Evolutionary conservation across 2,888 invertebrate species (phyloP).

Genomic region (Sussaba pulchella): DNA sequence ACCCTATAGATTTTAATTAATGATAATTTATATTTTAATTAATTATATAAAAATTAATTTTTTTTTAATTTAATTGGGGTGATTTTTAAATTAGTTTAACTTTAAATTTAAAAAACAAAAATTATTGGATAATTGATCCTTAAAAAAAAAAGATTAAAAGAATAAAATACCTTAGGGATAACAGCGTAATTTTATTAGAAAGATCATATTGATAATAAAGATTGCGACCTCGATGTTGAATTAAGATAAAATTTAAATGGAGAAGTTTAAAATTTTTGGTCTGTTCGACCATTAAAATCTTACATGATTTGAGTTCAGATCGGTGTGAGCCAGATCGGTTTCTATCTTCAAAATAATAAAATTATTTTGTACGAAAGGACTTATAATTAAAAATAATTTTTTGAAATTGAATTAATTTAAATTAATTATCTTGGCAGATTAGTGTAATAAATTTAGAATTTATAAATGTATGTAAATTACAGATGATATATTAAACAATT

Average conservation of each 20-base stretch:
- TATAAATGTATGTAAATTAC: slow-evolving; percentile 86
- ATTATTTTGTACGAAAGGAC: slow-evolving; percentile 93
- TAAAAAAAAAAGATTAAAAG: slow-evolving; percentile 89
- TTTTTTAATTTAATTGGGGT: slow-evolving; percentile 87
- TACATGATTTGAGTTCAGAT: slow-evolving; percentile 96
- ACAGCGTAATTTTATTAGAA: slow-evolving; percentile 92
- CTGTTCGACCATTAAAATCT: slow-evolving; percentile 94
- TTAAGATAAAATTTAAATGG: slow-evolving; percentile 89
- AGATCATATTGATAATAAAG: slow-evolving; percentile 90
- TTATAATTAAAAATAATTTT: slow-evolving; percentile 86
- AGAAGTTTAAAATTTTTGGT: slow-evolving; percentile 89
- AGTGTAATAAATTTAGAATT: slow-evolving; percentile 90
- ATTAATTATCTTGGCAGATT: slow-evolving; percentile 88
- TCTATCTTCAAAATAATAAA: slow-evolving; percentile 88
- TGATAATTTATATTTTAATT: neutral
- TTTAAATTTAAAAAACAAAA: slow-evolving; percentile 84
- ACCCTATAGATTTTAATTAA: slow-evolving; percentile 90
- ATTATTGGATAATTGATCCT: slow-evolving; percentile 84
- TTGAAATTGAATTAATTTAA: slow-evolving; percentile 79
- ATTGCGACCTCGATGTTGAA: slow-evolving; percentile 96
- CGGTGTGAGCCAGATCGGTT: slow-evolving; percentile 94
- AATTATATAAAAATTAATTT: slow-evolving; percentile 80
- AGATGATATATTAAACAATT: slow-evolving; percentile 78
- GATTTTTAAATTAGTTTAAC: slow-evolving; percentile 87
- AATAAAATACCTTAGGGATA: slow-evolving; percentile 94